Evolutionary conservation across 2,113 vertebrate genomes (phyloP), one percentile per base, ranked within the genome.

Genomic region (Limnothrissa miodon): DNA sequence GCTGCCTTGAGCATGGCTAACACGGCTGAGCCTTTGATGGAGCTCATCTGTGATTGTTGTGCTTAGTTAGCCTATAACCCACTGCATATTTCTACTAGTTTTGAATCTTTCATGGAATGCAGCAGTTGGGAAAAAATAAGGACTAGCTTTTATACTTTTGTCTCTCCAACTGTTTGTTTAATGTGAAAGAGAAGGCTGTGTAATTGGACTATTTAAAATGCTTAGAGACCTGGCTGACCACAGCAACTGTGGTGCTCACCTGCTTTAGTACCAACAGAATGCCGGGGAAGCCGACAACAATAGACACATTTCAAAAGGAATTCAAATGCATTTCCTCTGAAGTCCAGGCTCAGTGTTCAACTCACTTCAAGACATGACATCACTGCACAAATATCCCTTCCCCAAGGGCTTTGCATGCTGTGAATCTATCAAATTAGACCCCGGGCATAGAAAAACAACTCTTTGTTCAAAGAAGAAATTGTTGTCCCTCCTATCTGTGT

Each of bases 291-390:
- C 66, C 33, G 66, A 36, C 36, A 33, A 36, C 66, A 74, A 74
- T 70, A 36, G 62, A 29, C 62, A 36, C 62, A 70, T 36, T 70
- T 70, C 62, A 70, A 33, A 70, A 70, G 62, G 62, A 36, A 70
- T 70, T 29, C 62, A 70, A 36, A 70, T 36, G 62, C 1, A 15
- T 70, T 74, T 74, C 66, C 66, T 74, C 11, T 36, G 11, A 29
- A 36, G 66, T 74, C 66, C 15, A 74, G 29, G 10, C 66, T 74
- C 66, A 39, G 66, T 74, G 66, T 36, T 74, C 29, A 17, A 33
- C 17, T 17, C 33, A 10, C 33, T 48, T 78, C 44, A 78, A 78
- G 53, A 45, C 39, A 25, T 45, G 56, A 25, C 8, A 42, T 7
- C 29, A 70, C 39, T 13, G 44, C 48, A 78, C 23, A 59, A 39